Percentiles rank a stretch among this genome's conserved stretches.
These are phyloP conservation scores for Oophaga pumilio DNA, from an alignment of 2,113 vertebrate genomes.

Conservation along the genomic window DNA sequence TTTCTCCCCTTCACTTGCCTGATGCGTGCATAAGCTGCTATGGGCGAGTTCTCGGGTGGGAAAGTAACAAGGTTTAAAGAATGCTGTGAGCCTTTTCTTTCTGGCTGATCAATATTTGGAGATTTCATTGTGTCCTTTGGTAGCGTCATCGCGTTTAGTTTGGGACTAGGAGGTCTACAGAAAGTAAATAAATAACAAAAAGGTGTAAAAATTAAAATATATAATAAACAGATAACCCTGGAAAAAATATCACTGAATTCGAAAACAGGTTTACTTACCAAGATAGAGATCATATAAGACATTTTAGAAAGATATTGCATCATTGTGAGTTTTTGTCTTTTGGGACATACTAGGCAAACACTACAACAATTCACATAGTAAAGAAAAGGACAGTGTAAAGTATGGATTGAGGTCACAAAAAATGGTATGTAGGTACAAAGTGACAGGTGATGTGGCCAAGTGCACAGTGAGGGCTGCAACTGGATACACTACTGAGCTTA, in stretches of 20 bases:
- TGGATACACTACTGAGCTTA: neutral
- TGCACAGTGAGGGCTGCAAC: neutral
- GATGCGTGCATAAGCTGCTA: neutral
- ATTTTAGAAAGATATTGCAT: neutral
- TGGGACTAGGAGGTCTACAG: constrained; percentile 1
- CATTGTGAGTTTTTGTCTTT: neutral
- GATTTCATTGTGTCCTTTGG: rapidly evolving
- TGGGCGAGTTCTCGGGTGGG: neutral
- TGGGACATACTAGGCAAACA: neutral
- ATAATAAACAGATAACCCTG: neutral
- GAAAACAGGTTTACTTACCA: neutral
- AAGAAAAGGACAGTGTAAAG: neutral
- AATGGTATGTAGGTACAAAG: neutral
- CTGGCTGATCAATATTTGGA: neutral
- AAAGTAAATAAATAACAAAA: neutral
- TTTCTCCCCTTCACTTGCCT: constrained; percentile 29
- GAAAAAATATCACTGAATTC: neutral
- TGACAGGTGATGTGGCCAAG: neutral
- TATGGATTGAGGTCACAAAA: neutral
- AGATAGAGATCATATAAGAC: neutral
- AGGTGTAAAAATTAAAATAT: neutral
- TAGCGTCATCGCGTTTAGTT: neutral
- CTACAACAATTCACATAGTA: neutral
- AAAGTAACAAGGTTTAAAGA: neutral
- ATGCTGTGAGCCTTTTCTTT: rapidly evolving